These are phyloP conservation scores for Geophilus truncorum DNA, from an alignment of 2,888 invertebrate genomes.

Conservation along the genomic window DNA sequence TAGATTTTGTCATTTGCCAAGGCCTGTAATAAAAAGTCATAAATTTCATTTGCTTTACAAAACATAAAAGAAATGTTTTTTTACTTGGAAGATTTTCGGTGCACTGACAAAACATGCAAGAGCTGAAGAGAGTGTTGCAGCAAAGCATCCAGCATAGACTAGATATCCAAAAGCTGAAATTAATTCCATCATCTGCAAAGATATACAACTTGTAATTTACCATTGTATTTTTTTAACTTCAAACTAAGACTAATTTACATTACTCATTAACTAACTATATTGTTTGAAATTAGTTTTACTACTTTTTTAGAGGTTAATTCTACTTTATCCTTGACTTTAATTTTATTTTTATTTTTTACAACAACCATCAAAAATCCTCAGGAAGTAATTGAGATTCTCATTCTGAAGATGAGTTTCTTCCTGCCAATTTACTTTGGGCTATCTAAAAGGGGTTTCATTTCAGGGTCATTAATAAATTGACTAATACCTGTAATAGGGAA, in stretches of 20 bases:
- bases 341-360: neutral
- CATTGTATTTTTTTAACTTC: no score
- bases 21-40: conserved; percentile 50
- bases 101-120: conserved; percentile 91
- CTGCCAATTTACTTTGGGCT: no score
- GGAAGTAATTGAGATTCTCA: neutral
- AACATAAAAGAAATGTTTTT: neutral
- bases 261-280: neutral
- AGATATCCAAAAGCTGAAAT: conserved; percentile 70
- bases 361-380: neutral
- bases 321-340: neutral
- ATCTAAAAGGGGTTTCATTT: no score
- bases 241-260: neutral
- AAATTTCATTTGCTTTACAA: neutral
- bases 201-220: neutral
- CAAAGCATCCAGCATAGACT: conserved; percentile 94
- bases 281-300: neutral
- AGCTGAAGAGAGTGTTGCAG: conserved; percentile 93
- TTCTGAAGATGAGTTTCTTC: no score
- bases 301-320: neutral
- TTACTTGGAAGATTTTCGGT: conserved; percentile 56
- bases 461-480: no score
- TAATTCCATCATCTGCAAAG: conserved; percentile 48
- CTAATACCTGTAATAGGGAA: no score
- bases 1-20: conserved; percentile 56